Conservation (phyloP, 2,888 invertebrate genomes). For the Sisyra nigra region DNA sequence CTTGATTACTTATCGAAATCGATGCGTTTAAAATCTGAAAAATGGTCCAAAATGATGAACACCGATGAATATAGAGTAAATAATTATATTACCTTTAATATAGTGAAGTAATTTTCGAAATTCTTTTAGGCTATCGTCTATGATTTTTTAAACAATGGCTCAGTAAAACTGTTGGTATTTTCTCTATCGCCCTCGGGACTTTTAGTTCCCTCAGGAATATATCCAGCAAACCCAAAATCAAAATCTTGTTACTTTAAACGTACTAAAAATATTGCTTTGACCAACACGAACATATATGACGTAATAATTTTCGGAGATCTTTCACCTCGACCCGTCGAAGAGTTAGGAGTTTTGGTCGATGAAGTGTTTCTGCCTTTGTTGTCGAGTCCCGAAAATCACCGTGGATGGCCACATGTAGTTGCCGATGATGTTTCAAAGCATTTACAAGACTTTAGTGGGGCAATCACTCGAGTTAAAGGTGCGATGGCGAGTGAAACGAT, state of each 20-base stretch:
- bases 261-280: conserved; percentile 40
- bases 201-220: conserved; percentile 45
- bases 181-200: conserved; percentile 42
- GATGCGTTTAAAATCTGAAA: conserved; percentile 68
- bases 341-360: conserved; percentile 49
- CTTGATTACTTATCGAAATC: conserved; percentile 55
- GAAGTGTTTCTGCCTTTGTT: conserved; percentile 53
- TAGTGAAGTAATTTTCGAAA: too few species aligned
- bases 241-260: conserved; percentile 69
- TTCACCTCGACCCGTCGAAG: conserved; percentile 51
- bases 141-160: conserved; percentile 21
- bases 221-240: conserved; percentile 40
- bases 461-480: conserved; percentile 61
- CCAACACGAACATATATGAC: conserved; percentile 35
- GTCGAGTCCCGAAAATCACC: conserved; percentile 51
- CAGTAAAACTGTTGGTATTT: conserved; percentile 36
- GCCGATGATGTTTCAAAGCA: conserved; percentile 53
- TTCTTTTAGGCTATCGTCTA: conserved; percentile 26
- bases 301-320: conserved; percentile 53
- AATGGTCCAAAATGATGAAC: conserved; percentile 72
- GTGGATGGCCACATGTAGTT: conserved; percentile 57
- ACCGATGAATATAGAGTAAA: conserved; percentile 48
- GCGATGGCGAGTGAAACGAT: conserved; percentile 75
- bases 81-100: too few species aligned
- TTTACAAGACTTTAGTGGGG: conserved; percentile 48